Evolutionary conservation across 2,113 vertebrate genomes (phyloP).

Genomic region (Limnothrissa miodon): DNA sequence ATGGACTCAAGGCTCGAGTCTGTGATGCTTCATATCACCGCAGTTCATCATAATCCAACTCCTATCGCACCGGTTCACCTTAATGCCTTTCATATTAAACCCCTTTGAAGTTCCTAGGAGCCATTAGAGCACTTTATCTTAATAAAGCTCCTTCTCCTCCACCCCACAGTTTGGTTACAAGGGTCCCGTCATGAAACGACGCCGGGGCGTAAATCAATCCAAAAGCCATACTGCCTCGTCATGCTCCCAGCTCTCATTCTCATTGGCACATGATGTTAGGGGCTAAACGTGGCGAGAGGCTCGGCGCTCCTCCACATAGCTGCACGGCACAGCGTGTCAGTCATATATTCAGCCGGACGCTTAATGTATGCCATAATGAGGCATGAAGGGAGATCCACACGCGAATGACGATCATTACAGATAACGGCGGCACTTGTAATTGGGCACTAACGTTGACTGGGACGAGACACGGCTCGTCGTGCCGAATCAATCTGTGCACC

Average conservation of each 20-base stretch:
- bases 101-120: conserved; percentile 8
- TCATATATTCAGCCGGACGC: neutral
- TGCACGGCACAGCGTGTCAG: neutral
- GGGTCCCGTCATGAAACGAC: neutral
- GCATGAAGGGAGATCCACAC: neutral
- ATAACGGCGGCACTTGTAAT: conserved; percentile 3
- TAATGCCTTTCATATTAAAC: conserved; percentile 15
- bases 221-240: neutral
- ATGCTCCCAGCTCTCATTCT: neutral
- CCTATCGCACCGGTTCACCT: conserved; percentile 7
- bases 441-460: conserved; percentile 3
- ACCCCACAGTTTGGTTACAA: neutral
- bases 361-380: conserved; percentile 11
- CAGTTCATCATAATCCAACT: conserved; percentile 14
- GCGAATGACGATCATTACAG: neutral
- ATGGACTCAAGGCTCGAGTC: neutral
- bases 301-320: neutral
- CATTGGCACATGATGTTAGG: neutral
- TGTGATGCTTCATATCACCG: neutral
- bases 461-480: neutral
- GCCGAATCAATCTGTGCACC: neutral
- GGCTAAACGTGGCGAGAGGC: neutral
- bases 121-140: conserved; percentile 14
- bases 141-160: neutral
- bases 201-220: neutral